Conservation (phyloP, 1,140 invertebrate genomes). For the Leptopilina clavipes region DNA sequence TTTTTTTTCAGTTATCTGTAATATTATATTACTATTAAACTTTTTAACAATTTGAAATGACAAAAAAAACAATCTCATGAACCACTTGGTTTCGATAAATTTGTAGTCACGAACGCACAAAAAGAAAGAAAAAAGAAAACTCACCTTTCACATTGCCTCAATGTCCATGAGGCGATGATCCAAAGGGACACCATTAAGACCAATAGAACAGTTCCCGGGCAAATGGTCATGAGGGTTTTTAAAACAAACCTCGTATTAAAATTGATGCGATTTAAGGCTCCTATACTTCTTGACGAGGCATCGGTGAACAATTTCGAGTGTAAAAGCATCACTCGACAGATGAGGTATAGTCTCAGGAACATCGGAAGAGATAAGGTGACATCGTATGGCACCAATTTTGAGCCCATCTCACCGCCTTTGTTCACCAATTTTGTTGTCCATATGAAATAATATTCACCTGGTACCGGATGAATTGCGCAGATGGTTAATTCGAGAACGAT, state of each 20-base stretch:
- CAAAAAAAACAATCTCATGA: too few species aligned
- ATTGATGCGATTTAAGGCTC: constrained; percentile 99
- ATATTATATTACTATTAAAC: too few species aligned
- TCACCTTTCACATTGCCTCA: constrained; percentile 99
- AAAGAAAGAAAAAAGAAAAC: constrained; percentile 53
- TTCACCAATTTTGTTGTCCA: constrained; percentile 97
- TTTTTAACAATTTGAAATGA: too few species aligned
- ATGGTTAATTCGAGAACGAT: constrained; percentile 94
- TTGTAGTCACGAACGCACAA: too few species aligned
- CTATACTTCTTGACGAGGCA: constrained; percentile 94
- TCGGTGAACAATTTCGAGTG: constrained; percentile 99
- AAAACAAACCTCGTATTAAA: constrained; percentile 99
- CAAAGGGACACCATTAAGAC: constrained; percentile 99
- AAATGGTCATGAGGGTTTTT: constrained; percentile 99
- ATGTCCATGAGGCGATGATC: constrained; percentile 99
- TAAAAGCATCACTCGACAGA: constrained; percentile 98
- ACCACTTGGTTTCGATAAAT: too few species aligned
- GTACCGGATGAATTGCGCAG: constrained; percentile 98
- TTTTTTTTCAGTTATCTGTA: too few species aligned
- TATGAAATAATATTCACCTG: constrained; percentile 95
- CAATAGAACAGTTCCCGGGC: constrained; percentile 97
- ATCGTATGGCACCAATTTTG: constrained; percentile 93
- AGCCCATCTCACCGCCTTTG: constrained; percentile 88
- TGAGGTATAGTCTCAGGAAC: constrained; percentile 99
- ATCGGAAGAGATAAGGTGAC: constrained; percentile 98